phyloP scores from a whole-genome alignment of 2,797 vertebrate genomes.

The Carcharodon carcharias region DNA sequence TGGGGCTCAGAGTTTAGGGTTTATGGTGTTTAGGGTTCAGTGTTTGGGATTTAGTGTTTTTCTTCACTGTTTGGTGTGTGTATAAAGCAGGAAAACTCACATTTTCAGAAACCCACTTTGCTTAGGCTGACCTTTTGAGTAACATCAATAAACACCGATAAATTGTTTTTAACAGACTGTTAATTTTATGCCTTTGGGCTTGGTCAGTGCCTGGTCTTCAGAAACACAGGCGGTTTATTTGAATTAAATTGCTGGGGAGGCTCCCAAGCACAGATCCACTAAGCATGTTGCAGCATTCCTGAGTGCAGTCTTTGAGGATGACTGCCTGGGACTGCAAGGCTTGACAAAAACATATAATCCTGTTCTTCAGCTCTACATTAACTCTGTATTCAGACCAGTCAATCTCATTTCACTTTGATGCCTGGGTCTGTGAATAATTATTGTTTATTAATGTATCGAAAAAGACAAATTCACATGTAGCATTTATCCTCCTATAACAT shows the following conservation, averaged over 20 bases:
- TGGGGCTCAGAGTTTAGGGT: too few relatives aligned
- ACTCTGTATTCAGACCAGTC: neutral
- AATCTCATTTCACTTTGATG: neutral
- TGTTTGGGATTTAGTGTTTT: neutral
- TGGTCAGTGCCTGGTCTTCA: neutral
- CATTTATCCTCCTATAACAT: neutral
- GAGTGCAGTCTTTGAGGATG: too few relatives aligned
- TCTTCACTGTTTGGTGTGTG: neutral
- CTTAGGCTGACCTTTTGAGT: neutral
- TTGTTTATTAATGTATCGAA: neutral
- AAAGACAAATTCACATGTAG: neutral
- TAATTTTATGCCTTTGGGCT: neutral
- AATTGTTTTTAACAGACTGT: neutral
- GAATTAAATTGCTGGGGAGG: too few relatives aligned
- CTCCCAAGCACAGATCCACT: neutral
- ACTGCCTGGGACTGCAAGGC: neutral
- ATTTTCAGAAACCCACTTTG: neutral
- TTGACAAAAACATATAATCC: neutral
- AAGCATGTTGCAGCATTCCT: neutral
- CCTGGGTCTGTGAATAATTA: neutral
- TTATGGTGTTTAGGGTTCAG: neutral
- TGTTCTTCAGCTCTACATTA: neutral
- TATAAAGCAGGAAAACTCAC: neutral
- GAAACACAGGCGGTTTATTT: neutral
- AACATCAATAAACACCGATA: neutral